Evolutionary conservation across 1,140 invertebrate genomes (phyloP), one percentile per base, ranked within the genome.

Genomic region (Heliconius hewitsoni): DNA sequence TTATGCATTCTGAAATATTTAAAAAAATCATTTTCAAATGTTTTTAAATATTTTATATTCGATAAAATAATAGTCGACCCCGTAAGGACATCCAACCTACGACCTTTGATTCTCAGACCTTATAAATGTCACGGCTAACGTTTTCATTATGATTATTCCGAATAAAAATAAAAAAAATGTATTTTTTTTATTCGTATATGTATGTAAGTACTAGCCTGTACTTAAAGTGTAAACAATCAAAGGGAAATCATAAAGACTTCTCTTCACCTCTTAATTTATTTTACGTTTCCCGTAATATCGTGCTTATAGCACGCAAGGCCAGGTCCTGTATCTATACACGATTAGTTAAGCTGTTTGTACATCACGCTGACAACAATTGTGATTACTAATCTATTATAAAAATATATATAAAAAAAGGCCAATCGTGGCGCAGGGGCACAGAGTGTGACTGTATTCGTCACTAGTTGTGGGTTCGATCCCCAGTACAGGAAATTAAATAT

Each of bases 301-400:
- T n/a, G 23, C 30, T 3, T 30, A 66, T 76, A 73, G 50, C 23
- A 85, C 78, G 81, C 81, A 85, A 90, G 78, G 75, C 77, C 76
- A 79, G 79, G 82, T 83, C 80, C 81, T 82, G 77, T 76, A 71
- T 80, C 77, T 77, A 83, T 81, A 30, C 9, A 23, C 42, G 13
- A 46, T 46, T 46, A 30, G 60, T 73, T 72, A 77, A 72, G 70
- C 46, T 46, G 76, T 50, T 72, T 71, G 39, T 72, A 72, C 76
- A 77, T 73, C 30, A 71, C 27, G 30, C 8, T 57, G 60, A 66
- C 8, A 27, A 27, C 23, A 27, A 66, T 27, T 2, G 55, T 60
- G 16, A 13, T 1, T 46, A 46, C 42, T 46, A 46, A 46, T 16
- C 13, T 13, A 46, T 46, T 46, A 46, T 16, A 16, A 46, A 46